Base-by-base conservation (phyloP, 2,113 vertebrate species). In the Fulica atra region DNA sequence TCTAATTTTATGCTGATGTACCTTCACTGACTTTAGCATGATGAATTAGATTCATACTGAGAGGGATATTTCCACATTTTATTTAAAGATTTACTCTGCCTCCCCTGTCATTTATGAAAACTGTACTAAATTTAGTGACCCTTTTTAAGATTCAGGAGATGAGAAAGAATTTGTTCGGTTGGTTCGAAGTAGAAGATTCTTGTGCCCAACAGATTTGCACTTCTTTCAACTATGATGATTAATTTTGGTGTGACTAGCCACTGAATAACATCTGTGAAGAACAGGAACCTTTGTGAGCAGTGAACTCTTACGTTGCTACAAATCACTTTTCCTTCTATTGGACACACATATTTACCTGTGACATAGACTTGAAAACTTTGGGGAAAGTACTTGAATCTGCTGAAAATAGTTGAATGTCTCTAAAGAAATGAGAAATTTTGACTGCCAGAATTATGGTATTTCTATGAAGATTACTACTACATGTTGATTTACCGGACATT, bases 1-100 rank as follows among this genome's bases (percentile, higher is more conserved):
- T 95, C 77, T 92, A 81, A 89, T 95, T 91, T 92, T 95, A 79
- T 95, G 70, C 48, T 89, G 60, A 91, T 81, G 24, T 71, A 61
- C 65, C 65, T 93, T 92, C 70, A 78, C 21, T 74, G 77, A 71
- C 18, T 92, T 89, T 80, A 89, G 16, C 81, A 48, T 60, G 81
- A 78, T 84, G 48, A 95, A 88, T 92, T 89, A 79, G 79, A 81
- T 84, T 93, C 53, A 68, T 63, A 81, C 60, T 1, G 8, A 81
- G 53, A 71, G n/a, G 72, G 70, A 28, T 91, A 76, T 76, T 78
- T 91, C 56, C 42, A 54, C 54, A 42, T 86, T 90, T 93, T 83
- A 81, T 73, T 65, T 86, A 78, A 95, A 83, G 51, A 68, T 92
- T 95, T 93, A 84, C 61, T 63, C 33, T 92, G 38, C 51, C 33